phyloP scores from a whole-genome alignment of 2,797 vertebrate species.

The Falco novaeseelandiae region DNA sequence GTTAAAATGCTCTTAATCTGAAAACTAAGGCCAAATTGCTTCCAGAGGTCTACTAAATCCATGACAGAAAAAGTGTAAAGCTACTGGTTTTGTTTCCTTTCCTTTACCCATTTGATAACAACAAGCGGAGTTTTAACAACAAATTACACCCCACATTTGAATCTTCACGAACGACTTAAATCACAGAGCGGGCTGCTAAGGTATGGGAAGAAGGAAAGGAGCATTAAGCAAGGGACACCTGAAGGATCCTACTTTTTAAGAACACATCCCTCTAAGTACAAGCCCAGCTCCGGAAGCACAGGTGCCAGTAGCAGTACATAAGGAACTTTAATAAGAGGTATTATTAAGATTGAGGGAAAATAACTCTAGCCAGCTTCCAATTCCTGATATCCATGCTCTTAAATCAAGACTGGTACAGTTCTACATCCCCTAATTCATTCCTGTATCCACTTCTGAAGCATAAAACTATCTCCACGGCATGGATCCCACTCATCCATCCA shows the following conservation, averaged over 20 bases:
- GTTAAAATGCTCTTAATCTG: too few relatives aligned
- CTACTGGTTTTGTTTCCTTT: not conserved
- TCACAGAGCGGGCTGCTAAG: not conserved
- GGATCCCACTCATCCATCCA: rapidly evolving
- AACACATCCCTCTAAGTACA: not conserved
- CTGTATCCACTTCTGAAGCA: not conserved
- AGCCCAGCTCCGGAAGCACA: not conserved
- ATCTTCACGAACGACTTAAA: not conserved
- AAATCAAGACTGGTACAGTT: not conserved
- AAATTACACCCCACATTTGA: rapidly evolving
- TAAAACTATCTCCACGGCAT: not conserved
- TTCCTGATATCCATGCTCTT: not conserved
- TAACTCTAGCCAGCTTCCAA: not conserved
- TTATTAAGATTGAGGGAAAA: not conserved
- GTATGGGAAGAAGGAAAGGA: not conserved
- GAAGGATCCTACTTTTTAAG: not conserved
- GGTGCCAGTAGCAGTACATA: not conserved
- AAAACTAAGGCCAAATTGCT: not conserved
- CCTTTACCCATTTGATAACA: not conserved
- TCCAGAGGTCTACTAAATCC: not conserved
- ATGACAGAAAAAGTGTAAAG: not conserved
- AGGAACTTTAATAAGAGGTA: rapidly evolving
- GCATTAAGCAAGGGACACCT: rapidly evolving
- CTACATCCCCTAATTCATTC: not conserved
- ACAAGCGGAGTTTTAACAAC: not conserved